Evolutionary conservation across 23 tunicate species (phyloP), one percentile per base, ranked within the genome.

Genomic region (Oikopleura dioica): DNA sequence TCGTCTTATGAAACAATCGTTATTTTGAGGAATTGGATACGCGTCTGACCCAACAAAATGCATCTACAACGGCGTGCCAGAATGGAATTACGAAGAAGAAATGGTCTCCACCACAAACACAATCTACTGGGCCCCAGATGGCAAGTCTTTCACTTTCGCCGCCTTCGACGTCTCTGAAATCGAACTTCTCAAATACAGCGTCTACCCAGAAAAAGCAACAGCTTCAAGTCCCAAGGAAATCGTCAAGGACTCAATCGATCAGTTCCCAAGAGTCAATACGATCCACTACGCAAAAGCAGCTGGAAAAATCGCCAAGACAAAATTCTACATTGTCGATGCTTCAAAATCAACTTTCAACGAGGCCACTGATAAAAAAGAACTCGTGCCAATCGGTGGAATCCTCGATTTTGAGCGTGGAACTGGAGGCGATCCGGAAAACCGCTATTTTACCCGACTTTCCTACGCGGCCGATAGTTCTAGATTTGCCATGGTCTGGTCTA

Each of bases 61-160:
- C 26, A 92, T 85, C 68, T 81, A 80, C 35, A 92, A 92, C 51
- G 98, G 98, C 31, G 51, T 92, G 23, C 98, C 94, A 1, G 94
- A 92, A 38, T 85, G 98, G 94, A 92, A 82, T 30, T 85, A 85
- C 35, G 94, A 92, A 83, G 94, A 92, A 86, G 98, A 92, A 51
- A 92, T 92, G 98, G 82, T 92, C 35, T 81, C 68, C 32, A 69
- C 87, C 26, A 82, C 79, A 9, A 84, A 92, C 79, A 81, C 78
- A 58, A 82, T 86, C 35, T 85, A 59, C 59, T 85, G 98, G 98
- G 82, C 94, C 1, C 98, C 94, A 9, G 81, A 80, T 44, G 26
- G 68, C 1, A 51, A 38, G 38, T 76, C 37, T 37, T 37, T 92
- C 28, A 82, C 77, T 51, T 92, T 80, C 38, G n/a, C 85, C 29